A percentile compares a stretch with the other conserved stretches of the same genome.
Evolutionary conservation across 2,888 invertebrate species (phyloP).

Genomic region (Camptogramma bilineatum): DNA sequence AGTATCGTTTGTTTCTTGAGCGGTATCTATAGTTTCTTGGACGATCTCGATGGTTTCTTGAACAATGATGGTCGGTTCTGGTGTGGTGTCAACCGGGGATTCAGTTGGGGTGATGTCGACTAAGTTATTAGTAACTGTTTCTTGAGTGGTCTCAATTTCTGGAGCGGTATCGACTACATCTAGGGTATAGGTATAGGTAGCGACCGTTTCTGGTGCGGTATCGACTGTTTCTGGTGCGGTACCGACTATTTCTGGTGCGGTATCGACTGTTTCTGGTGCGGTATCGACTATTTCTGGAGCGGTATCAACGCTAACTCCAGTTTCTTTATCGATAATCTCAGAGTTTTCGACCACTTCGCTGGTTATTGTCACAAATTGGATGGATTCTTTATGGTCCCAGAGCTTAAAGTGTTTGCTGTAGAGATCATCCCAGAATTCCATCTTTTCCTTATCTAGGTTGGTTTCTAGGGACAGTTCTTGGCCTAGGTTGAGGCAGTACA

Average conservation of each 20-base stretch:
- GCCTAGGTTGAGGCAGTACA: constrained; percentile 67
- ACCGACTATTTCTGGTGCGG: constrained; percentile 8
- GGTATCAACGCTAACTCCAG: not conserved
- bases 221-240: not conserved
- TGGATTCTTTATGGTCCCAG: constrained; percentile 65
- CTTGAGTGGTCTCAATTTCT: constrained; percentile 6
- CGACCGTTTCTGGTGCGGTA: not conserved
- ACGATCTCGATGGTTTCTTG: not conserved
- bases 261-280: constrained; percentile 13
- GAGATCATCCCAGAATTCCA: constrained; percentile 75
- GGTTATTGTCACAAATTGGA: not conserved
- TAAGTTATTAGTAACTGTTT: constrained; percentile 4
- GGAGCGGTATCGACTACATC: constrained; percentile 4
- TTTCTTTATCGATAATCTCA: not conserved
- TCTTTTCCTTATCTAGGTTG: constrained; percentile 69
- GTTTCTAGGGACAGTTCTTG: constrained; percentile 65
- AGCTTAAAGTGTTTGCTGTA: constrained; percentile 73
- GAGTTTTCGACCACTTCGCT: constrained; percentile 3
- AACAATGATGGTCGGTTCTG: not conserved
- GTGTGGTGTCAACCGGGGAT: constrained; percentile 18
- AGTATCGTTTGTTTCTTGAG: not conserved
- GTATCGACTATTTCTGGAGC: constrained; percentile 13
- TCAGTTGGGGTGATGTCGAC: constrained; percentile 25
- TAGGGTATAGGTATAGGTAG: constrained; percentile 1
- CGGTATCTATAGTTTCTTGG: not conserved